These are phyloP conservation scores for Timandra comae DNA, from an alignment of 2,888 invertebrate species.

Conservation along the genomic window DNA sequence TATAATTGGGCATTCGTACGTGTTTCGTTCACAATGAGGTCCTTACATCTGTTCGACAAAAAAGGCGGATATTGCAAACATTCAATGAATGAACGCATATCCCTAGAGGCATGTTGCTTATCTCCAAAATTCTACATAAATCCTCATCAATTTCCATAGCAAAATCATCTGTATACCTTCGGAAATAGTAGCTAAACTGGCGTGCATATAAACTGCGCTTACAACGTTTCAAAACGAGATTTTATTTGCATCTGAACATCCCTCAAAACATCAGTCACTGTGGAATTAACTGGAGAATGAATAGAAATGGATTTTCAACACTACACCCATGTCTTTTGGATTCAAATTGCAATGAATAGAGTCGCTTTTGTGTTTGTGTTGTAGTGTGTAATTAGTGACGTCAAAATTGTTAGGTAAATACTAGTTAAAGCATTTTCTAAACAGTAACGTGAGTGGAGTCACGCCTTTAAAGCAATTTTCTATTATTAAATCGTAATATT, in stretches of 20 bases:
- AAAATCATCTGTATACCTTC: conserved; percentile 20
- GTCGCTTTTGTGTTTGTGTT: conserved; percentile 59
- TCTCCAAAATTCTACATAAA: conserved; percentile 16
- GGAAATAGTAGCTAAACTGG: conserved; percentile 23
- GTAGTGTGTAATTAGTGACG: conserved; percentile 71
- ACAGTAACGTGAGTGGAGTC: conserved; percentile 28
- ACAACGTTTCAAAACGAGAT: conserved; percentile 23
- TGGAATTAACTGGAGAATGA: conserved; percentile 9
- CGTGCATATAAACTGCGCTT: conserved; percentile 14
- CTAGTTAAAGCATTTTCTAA: conserved; percentile 26
- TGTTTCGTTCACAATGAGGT: conserved; percentile 45
- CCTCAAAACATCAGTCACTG: conserved; percentile 52
- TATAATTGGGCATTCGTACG: conserved; percentile 73
- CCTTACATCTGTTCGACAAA: conserved; percentile 68
- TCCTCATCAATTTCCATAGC: conserved; percentile 3
- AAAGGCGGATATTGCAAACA: conserved; percentile 74
- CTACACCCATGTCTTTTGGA: conserved; percentile 21
- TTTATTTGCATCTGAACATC: conserved; percentile 69
- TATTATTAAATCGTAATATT: conserved; percentile 20
- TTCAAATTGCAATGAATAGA: conserved; percentile 29
- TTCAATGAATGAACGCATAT: conserved; percentile 59
- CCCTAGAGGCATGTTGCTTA: conserved; percentile 47
- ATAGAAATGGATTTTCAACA: neutral
- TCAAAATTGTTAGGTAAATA: conserved; percentile 72
- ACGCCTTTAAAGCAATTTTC: conserved; percentile 26